Conservation (phyloP, 2,888 invertebrate species). For the Brachylomia viminalis region DNA sequence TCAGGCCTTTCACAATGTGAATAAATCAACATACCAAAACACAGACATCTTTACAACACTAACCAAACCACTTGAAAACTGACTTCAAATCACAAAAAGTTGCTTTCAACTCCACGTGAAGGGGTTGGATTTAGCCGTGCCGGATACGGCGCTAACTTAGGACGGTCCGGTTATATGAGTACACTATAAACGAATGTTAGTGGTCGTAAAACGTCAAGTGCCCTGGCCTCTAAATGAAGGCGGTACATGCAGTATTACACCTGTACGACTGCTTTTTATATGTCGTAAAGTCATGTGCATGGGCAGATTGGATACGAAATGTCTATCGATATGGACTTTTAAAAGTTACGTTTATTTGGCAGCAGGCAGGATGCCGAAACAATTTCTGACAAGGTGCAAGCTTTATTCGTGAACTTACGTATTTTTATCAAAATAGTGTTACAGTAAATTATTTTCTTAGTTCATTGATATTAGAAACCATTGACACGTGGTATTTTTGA, state of each 20-base stretch:
- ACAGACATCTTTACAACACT: background rate
- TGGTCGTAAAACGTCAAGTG: conserved; percentile 68
- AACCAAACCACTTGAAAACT: background rate
- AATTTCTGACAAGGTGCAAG: background rate
- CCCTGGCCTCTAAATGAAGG: conserved; percentile 61
- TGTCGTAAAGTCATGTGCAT: conserved; percentile 54
- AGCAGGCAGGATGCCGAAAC: no score
- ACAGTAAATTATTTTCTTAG: background rate
- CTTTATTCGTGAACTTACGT: background rate
- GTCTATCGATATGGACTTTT: conserved; percentile 1
- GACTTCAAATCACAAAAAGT: conserved; percentile 59
- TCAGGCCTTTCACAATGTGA: background rate
- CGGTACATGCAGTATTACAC: conserved; percentile 63
- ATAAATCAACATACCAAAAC: no score
- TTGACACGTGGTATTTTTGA: background rate
- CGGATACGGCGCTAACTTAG: conserved; percentile 43
- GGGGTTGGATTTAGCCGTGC: conserved; percentile 59
- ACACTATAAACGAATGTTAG: conserved; percentile 66
- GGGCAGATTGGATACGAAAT: conserved; percentile 54
- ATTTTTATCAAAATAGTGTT: background rate
- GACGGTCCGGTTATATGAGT: conserved; percentile 64
- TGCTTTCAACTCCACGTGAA: conserved; percentile 52
- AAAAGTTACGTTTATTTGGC: background rate
- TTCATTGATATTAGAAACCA: background rate
- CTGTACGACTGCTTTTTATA: conserved; percentile 63